Base-by-base conservation (phyloP, 2,888 invertebrate genomes). In the Spialia ferax region DNA sequence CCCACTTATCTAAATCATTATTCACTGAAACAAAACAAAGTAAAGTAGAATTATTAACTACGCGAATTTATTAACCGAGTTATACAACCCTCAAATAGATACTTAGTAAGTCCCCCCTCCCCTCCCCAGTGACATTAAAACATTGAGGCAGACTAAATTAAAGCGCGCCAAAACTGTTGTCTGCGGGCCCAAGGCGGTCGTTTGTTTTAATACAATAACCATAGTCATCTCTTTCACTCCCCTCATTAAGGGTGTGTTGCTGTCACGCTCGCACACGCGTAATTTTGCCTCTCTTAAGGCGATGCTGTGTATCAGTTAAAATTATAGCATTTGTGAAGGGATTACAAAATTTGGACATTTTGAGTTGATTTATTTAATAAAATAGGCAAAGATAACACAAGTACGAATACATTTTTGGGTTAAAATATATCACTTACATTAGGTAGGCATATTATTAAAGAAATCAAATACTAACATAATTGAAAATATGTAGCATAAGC, bases 151-250 rank as follows among this genome's bases (percentile, higher is more conserved):
- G 91, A 91, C 92, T 89, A 92, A 93, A 92, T 93, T 93, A 93
- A 91, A 93, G 88, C 91, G 86, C 88, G 90, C 91, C 91, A 91
- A 91, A 93, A 92, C 90, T 89, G 91, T 89, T 87, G 87, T 87
- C 88, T 87, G 86, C 70, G 86, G 88, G 87, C 93, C 92, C 93
- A 91, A 89, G 91, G 92, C 91, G 88, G 79, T 87, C 93, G 91
- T 93, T 93, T 92, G 90, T 93, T 93, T 93, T 93, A 92, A 93
- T 93, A 93, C 93, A 92, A 92, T 91, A 91, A 90, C 89, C 83
- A 78, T 84, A 78, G 74, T 80, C 77, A 75, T 92, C 93, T 86
- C 88, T 79, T 76, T 92, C 87, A 76, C 85, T 84, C 91, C 73
- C 74, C 75, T 80, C 80, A 83, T 85, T 83, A 83, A 77, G 68